Evolutionary conservation across 2,888 invertebrate genomes (phyloP), one percentile per base, ranked within the genome.

Genomic region (Ypsolopha sequella): DNA sequence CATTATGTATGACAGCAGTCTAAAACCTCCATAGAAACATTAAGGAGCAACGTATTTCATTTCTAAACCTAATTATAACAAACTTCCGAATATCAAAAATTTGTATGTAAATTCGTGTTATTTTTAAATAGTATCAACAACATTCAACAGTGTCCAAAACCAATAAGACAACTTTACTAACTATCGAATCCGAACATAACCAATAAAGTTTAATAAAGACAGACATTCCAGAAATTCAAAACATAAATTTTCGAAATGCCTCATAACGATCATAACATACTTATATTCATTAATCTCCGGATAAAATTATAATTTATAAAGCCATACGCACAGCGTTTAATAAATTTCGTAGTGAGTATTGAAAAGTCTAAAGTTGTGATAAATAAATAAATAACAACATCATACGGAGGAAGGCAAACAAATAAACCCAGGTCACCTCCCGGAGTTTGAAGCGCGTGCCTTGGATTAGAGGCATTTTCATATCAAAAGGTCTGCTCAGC

Each of bases 381-480:
- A 75, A 76, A 80, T 77, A 75, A 76, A 80, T 77, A 80, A 78
- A 79, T 73, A 77, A 76, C 69, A 70, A 74, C 69, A 72, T 68
- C 72, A 68, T 66, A 65, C 63, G 60, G 66, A 65, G 68, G 62
- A 71, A 68, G 65, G 65, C 73, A 77, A 77, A 79, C 76, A 71
- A 68, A 72, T 68, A 76, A 75, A 74, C 72, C 65, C 59, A 65
- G 72, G 68, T 70, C 68, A 70, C 70, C 72, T 71, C 75, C 76
- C 73, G 74, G 65, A 62, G 75, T 59, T 66, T 59, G 56, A 66
- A 60, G 73, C 84, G 82, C 85, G 85, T 85, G 84, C 73, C 80
- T 53, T 55, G 80, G 85, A 82, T 86, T 84, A 82, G 66, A 61
- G 65, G 69, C 70, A 85, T 85, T 86, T 85, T 86, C 82, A 85